Percentiles rank a stretch among this genome's conserved stretches.
Evolutionary conservation across 2,888 invertebrate species (phyloP).

Genomic region (Subacronicta megacephala): DNA sequence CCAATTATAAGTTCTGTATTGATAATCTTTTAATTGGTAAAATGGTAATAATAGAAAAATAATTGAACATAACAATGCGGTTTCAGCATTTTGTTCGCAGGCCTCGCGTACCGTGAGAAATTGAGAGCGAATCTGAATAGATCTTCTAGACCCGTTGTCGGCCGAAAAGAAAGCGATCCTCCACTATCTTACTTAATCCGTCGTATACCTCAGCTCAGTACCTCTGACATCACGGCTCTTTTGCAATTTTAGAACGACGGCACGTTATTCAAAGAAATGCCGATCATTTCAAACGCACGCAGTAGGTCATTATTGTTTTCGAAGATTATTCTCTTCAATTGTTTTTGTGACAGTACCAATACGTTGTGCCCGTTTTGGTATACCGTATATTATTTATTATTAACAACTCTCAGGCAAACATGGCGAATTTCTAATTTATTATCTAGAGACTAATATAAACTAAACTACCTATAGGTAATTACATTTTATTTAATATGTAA

Average conservation of each 20-base stretch:
- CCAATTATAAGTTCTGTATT: too few species aligned
- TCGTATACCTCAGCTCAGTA: constrained; percentile 58
- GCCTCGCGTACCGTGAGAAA: constrained; percentile 60
- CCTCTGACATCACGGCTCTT: constrained; percentile 62
- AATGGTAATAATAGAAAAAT: constrained; percentile 6
- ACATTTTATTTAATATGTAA: too few species aligned
- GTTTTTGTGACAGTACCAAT: not conserved
- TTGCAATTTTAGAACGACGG: constrained; percentile 65
- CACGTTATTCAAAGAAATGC: constrained; percentile 43
- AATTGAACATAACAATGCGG: constrained; percentile 60
- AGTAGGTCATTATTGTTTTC: constrained; percentile 19
- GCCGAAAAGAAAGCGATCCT: constrained; percentile 79
- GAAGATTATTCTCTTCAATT: constrained; percentile 1
- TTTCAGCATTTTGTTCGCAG: constrained; percentile 59
- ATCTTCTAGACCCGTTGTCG: constrained; percentile 57
- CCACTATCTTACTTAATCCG: constrained; percentile 71
- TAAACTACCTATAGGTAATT: too few species aligned
- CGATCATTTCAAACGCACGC: constrained; percentile 46
- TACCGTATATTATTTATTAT: too few species aligned
- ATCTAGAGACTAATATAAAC: too few species aligned
- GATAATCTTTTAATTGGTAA: not conserved
- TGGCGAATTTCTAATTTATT: too few species aligned
- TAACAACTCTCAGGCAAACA: too few species aligned
- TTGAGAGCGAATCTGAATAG: constrained; percentile 74
- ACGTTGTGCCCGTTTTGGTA: not conserved